Conservation (phyloP, 1,140 invertebrate genomes). For the Brachionus sp. region DNA sequence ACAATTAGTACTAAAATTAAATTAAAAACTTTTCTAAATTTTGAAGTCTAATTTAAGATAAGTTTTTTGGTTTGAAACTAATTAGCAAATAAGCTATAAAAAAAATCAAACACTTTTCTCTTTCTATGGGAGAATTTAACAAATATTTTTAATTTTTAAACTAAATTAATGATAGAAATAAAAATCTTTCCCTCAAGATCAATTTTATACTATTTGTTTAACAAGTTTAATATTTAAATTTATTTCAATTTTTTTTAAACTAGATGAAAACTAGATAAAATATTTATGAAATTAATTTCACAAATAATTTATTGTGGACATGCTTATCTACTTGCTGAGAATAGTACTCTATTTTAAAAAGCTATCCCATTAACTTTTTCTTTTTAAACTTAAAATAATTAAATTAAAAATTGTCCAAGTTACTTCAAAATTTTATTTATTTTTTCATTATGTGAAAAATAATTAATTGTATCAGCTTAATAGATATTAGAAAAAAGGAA, state of each 20-base stretch:
- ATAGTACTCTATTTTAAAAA: neutral
- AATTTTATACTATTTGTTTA: neutral
- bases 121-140: neutral
- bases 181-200: neutral
- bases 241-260: neutral
- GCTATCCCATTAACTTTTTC: neutral
- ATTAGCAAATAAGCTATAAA: neutral
- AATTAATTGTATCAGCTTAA: neutral
- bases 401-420: neutral
- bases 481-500: neutral
- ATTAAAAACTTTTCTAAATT: neutral
- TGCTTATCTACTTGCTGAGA: neutral
- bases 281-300: neutral
- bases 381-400: neutral
- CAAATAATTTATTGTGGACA: too few species aligned
- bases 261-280: neutral
- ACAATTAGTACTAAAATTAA: slow-evolving; percentile 16
- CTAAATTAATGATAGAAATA: neutral
- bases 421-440: neutral
- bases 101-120: neutral
- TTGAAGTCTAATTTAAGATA: neutral
- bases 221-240: neutral
- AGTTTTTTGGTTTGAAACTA: neutral
- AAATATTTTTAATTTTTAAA: slow-evolving; percentile 1
- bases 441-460: neutral